A percentile compares a stretch with the other conserved stretches of the same genome.
Evolutionary conservation across 92 coral and sea anemone species (phyloP).

Genomic region (Pocillopora meandrina): DNA sequence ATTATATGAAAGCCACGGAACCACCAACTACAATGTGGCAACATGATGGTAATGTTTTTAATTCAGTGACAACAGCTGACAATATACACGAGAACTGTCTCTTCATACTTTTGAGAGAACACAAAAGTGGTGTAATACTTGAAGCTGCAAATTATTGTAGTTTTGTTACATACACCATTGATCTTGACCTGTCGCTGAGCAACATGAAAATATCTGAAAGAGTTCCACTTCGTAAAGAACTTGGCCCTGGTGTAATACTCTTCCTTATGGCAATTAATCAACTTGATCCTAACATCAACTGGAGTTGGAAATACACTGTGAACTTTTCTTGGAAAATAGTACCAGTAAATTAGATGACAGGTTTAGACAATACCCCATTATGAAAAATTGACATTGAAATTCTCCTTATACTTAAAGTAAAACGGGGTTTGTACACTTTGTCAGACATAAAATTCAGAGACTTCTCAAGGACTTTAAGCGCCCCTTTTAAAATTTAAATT

Average conservation of each 20-base stretch:
- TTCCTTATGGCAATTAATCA: slow-evolving; percentile 59
- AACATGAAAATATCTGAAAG: slow-evolving; percentile 62
- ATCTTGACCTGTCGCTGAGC: slow-evolving; percentile 44
- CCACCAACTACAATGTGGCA: slow-evolving; percentile 28
- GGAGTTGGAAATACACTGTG: slow-evolving; percentile 68
- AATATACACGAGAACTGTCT: slow-evolving; percentile 64
- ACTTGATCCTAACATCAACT: slow-evolving; percentile 40
- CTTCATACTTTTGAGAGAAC: slow-evolving; percentile 56
- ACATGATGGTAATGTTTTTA: slow-evolving; percentile 41
- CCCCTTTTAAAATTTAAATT: too few relatives aligned
- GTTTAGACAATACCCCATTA: background rate
- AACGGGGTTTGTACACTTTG: background rate
- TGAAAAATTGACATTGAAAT: background rate
- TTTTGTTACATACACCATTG: slow-evolving; percentile 49
- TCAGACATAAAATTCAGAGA: background rate
- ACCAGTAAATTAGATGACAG: background rate
- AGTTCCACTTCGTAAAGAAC: slow-evolving; percentile 41
- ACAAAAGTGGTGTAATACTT: slow-evolving; percentile 51
- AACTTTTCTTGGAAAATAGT: slow-evolving; percentile 40
- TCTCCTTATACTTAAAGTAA: background rate
- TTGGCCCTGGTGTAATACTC: slow-evolving; percentile 48
- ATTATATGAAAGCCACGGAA: background rate
- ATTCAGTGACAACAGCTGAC: slow-evolving; percentile 53
- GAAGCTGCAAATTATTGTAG: slow-evolving; percentile 69
- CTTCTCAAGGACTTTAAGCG: background rate